phyloP scores from a whole-genome alignment of 2,113 vertebrate species.

The Proterorhinus semilunaris region DNA sequence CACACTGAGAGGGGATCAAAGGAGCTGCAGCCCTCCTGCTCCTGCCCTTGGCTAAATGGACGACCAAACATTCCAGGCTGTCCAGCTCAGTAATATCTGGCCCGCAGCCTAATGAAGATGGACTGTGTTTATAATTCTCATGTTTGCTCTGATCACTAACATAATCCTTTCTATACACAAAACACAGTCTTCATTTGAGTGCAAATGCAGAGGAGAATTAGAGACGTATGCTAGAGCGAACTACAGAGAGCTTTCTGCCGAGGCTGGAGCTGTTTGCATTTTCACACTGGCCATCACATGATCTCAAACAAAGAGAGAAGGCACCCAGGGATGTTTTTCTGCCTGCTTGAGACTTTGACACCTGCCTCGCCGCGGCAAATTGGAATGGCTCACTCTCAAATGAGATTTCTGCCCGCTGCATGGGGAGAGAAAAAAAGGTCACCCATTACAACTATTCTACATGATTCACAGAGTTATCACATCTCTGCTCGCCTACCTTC shows the following conservation, averaged over 20 bases:
- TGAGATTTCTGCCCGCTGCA: conserved; percentile 69
- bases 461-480: conserved; percentile 74
- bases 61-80: conserved; percentile 80
- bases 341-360: conserved; percentile 76
- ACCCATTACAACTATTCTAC: conserved; percentile 74
- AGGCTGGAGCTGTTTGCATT: conserved; percentile 61
- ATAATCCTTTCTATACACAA: conserved; percentile 70
- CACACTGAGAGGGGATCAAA: conserved; percentile 77
- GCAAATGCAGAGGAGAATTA: conserved; percentile 29
- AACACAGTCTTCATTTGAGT: conserved; percentile 60
- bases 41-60: conserved; percentile 79
- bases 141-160: conserved; percentile 76
- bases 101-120: conserved; percentile 74
- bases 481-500: conserved; percentile 67
- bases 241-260: conserved; percentile 33
- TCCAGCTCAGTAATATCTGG: conserved; percentile 75
- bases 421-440: conserved; percentile 67
- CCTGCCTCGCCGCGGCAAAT: conserved; percentile 72
- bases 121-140: conserved; percentile 77
- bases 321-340: conserved; percentile 72
- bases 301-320: conserved; percentile 69
- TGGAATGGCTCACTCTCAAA: conserved; percentile 73
- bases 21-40: conserved; percentile 75
- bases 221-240: conserved; percentile 32
- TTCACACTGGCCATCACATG: conserved; percentile 62